Evolutionary conservation across 2,113 vertebrate genomes (phyloP).

Genomic region (Ceyx margarethae): DNA sequence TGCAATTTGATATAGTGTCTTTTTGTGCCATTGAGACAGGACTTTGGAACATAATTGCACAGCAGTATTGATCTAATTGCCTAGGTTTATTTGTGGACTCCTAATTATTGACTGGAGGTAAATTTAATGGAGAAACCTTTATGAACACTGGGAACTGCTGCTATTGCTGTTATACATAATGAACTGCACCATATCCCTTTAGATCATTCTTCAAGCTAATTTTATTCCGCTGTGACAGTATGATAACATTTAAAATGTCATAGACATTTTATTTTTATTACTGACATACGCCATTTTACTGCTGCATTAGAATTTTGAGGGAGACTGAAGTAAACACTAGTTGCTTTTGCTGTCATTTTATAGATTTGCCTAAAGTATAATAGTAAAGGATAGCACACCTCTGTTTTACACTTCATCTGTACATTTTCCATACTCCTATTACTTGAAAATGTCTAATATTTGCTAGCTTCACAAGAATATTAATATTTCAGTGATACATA

Average conservation of each 20-base stretch:
- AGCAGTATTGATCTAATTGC: conserved; percentile 99
- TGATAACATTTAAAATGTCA: conserved; percentile 84
- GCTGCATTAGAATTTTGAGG: conserved; percentile 67
- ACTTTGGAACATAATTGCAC: conserved; percentile 82
- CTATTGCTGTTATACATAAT: conserved; percentile 89
- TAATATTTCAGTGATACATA: conserved; percentile 1
- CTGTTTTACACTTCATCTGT: conserved; percentile 33
- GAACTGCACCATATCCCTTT: conserved; percentile 84
- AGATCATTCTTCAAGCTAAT: conserved; percentile 94
- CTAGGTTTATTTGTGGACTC: conserved; percentile 97
- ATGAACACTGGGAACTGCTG: conserved; percentile 92
- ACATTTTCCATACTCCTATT: background rate
- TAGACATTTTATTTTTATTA: conserved; percentile 81
- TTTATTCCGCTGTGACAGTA: conserved; percentile 85
- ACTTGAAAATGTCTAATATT: conserved; percentile 14
- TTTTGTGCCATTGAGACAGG: conserved; percentile 87
- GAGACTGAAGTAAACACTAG: conserved; percentile 55
- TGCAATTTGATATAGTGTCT: conserved; percentile 88
- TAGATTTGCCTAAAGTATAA: conserved; percentile 68
- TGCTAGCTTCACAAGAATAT: conserved; percentile 22
- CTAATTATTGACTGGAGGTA: conserved; percentile 99
- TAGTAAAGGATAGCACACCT: conserved; percentile 50
- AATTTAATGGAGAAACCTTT: conserved; percentile 96
- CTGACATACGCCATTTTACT: conserved; percentile 75
- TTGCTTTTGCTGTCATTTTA: conserved; percentile 74